These are phyloP conservation scores for Drosophila multiciliata DNA, from an alignment of 2,888 invertebrate species.

Conservation along the genomic window DNA sequence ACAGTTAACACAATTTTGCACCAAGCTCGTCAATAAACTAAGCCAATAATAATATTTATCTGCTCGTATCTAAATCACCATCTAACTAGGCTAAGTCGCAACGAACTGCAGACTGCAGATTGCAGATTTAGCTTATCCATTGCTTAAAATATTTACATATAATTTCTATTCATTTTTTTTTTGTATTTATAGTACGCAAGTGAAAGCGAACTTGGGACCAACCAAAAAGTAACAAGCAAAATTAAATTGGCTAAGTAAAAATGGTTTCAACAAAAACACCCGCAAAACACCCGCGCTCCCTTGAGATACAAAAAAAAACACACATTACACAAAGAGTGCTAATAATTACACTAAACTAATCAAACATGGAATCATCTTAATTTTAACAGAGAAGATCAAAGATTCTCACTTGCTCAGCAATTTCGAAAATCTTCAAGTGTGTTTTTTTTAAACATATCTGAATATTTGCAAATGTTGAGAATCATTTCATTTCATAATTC, in stretches of 20 bases:
- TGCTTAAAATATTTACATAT: constrained; percentile 43
- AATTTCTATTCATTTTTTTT: constrained; percentile 34
- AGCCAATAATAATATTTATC: constrained; percentile 9
- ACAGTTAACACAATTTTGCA: constrained; percentile 55
- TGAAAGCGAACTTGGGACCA: constrained; percentile 64
- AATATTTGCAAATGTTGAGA: constrained; percentile 17
- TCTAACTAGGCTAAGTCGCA: constrained; percentile 45
- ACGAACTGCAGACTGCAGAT: constrained; percentile 45
- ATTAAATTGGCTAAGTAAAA: constrained; percentile 69
- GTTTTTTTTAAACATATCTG: not conserved
- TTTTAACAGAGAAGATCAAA: not conserved
- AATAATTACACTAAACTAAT: constrained; percentile 51
- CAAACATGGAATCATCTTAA: constrained; percentile 17
- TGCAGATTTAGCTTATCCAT: constrained; percentile 34
- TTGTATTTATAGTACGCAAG: constrained; percentile 71
- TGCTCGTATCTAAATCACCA: constrained; percentile 44
- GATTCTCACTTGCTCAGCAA: constrained; percentile 3
- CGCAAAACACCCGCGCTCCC: constrained; percentile 29
- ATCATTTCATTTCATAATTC: constrained; percentile 22
- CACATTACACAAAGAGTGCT: constrained; percentile 55
- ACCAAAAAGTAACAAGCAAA: constrained; percentile 45
- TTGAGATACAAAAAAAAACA: constrained; percentile 21
- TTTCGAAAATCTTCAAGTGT: not conserved
- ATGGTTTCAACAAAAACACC: constrained; percentile 1
- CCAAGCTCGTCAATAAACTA: constrained; percentile 46